Conservation (phyloP, 2,888 invertebrate species). For the Pandemis cinnamomeana region DNA sequence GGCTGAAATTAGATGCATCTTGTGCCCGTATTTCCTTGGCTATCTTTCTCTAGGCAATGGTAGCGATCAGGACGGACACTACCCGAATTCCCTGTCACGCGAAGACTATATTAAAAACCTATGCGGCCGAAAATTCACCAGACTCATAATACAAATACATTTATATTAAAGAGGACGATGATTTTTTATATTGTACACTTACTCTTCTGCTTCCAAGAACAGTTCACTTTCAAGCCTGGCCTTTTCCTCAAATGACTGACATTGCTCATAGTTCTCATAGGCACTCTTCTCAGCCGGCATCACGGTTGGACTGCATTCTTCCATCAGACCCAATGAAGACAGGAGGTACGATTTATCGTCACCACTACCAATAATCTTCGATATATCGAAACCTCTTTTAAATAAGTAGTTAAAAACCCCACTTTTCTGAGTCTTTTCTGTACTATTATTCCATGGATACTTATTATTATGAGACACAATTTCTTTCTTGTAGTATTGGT, state of each 20-base stretch:
- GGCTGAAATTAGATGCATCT: too few species aligned
- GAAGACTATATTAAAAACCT: too few species aligned
- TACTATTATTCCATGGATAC: conserved; percentile 74
- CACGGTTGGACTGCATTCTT: conserved; percentile 64
- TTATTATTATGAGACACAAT: conserved; percentile 72
- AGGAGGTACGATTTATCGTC: conserved; percentile 60
- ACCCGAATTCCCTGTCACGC: too few species aligned
- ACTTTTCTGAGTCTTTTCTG: conserved; percentile 64
- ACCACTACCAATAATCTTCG: conserved; percentile 59
- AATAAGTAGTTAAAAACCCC: conserved; percentile 66
- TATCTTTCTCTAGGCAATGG: too few species aligned
- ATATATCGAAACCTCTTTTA: conserved; percentile 65
- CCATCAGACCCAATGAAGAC: conserved; percentile 62
- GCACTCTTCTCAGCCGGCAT: conserved; percentile 71
- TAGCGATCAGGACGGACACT: too few species aligned
- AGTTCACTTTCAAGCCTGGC: conserved; percentile 52
- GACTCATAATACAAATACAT: too few species aligned
- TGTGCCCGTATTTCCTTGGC: too few species aligned
- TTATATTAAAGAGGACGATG: too few species aligned
- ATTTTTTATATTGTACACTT: background rate
- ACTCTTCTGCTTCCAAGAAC: conserved; percentile 56
- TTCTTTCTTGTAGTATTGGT: conserved; percentile 57
- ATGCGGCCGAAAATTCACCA: too few species aligned
- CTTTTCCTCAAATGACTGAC: conserved; percentile 63
- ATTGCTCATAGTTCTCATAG: conserved; percentile 70